These are phyloP conservation scores for Bombylius major DNA, from an alignment of 2,888 invertebrate species.

Conservation along the genomic window DNA sequence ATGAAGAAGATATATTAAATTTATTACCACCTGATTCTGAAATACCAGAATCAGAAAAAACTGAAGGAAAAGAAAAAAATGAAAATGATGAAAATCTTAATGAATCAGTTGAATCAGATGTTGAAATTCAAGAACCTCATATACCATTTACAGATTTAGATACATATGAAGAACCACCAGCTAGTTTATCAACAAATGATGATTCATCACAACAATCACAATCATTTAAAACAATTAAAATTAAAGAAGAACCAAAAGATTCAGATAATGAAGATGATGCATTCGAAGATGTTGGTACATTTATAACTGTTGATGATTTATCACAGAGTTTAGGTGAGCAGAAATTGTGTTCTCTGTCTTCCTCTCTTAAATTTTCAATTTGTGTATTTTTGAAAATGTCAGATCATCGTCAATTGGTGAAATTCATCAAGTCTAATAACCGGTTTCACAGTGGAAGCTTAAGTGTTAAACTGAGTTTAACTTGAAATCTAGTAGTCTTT, in stretches of 20 bases:
- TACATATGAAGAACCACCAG: constrained; percentile 28
- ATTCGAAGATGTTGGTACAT: constrained; percentile 36
- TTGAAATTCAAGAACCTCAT: constrained; percentile 36
- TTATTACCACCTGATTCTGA: neutral
- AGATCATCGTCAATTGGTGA: no score
- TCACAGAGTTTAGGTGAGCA: constrained; percentile 28
- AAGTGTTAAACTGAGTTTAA: no score
- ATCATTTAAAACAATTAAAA: constrained; percentile 40
- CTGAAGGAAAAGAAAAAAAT: constrained; percentile 17
- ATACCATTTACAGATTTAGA: constrained; percentile 37
- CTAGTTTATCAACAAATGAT: constrained; percentile 13
- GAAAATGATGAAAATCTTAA: constrained; percentile 10
- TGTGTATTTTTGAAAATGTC: no score
- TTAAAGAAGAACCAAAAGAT: constrained; percentile 60
- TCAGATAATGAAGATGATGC: constrained; percentile 42
- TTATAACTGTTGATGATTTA: constrained; percentile 26
- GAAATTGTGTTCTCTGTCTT: no score
- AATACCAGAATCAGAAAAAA: constrained; percentile 11
- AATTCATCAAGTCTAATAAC: no score
- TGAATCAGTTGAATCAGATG: constrained; percentile 29
- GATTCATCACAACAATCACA: constrained; percentile 22
- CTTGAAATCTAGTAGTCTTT: no score
- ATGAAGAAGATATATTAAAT: constrained; percentile 40
- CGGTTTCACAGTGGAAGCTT: no score
- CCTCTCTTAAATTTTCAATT: no score